A percentile compares a stretch with the other conserved stretches of the same genome.
Conservation (phyloP, 2,797 vertebrate species). For the Cynopterus sphinx region DNA sequence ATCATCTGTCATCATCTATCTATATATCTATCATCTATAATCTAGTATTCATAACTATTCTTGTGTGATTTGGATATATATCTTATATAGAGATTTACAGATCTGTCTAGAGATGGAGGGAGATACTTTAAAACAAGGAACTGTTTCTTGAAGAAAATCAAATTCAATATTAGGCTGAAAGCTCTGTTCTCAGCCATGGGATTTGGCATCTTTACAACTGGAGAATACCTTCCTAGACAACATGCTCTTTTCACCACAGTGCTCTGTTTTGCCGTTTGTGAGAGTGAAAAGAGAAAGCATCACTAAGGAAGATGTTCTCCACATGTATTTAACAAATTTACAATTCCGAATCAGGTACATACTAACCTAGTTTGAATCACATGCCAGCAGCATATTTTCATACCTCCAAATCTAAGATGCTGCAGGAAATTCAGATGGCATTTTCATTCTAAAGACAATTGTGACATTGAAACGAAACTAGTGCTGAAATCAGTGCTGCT, state of each 20-base stretch:
- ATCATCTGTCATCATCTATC: not conserved
- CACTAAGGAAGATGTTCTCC: not conserved
- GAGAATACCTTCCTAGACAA: not conserved
- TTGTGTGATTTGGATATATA: not conserved
- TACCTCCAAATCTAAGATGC: not conserved
- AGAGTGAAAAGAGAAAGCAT: not conserved
- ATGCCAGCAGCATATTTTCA: not conserved
- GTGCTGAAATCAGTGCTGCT: not conserved
- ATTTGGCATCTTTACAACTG: not conserved
- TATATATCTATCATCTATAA: not conserved
- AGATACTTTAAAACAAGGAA: not conserved
- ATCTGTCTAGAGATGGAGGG: not conserved
- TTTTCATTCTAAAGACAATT: constrained; percentile 39
- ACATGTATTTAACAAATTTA: not conserved
- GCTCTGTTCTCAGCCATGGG: accelerated
- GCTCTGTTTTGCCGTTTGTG: not conserved
- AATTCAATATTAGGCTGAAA: not conserved
- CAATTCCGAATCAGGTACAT: not conserved
- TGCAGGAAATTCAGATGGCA: not conserved
- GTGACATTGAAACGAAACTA: constrained; percentile 16
- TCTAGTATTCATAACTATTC: not conserved
- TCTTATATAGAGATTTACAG: not conserved
- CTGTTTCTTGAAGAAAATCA: not conserved
- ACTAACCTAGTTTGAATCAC: not conserved
- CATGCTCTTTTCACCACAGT: not conserved